A percentile compares a stretch with the other conserved stretches of the same genome.
Conservation (phyloP, 2,888 invertebrate genomes). For the Nemapogon koenigi region DNA sequence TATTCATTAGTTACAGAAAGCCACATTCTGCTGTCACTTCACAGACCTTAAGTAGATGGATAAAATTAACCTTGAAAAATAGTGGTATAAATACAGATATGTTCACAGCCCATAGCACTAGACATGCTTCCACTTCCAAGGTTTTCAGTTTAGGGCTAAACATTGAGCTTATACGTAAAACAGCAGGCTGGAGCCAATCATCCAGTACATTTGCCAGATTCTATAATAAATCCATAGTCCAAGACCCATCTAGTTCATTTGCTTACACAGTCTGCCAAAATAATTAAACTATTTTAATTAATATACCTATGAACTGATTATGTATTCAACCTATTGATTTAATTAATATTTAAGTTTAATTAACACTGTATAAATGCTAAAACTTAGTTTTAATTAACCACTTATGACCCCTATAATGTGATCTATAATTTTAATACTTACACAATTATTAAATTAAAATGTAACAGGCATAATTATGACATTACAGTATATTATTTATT, state of each 20-base stretch:
- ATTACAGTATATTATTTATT: no score
- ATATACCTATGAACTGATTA: no score
- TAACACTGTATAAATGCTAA: no score
- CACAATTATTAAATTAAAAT: no score
- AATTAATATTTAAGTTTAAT: no score
- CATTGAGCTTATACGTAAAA: slow-evolving; percentile 17
- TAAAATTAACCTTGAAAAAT: slow-evolving; percentile 13
- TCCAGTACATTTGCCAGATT: slow-evolving; percentile 18
- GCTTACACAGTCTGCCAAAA: slow-evolving; percentile 1
- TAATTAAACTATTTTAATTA: no score
- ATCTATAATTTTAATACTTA: no score
- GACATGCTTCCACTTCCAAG: slow-evolving; percentile 20
- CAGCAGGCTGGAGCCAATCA: slow-evolving; percentile 18
- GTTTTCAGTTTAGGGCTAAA: slow-evolving; percentile 17
- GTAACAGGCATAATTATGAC: no score
- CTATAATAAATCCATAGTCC: slow-evolving; percentile 19
- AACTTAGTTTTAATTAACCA: no score
- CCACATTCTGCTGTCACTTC: slow-evolving; percentile 11
- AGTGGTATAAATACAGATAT: slow-evolving; percentile 16
- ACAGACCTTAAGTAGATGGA: slow-evolving; percentile 18
- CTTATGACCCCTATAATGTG: no score
- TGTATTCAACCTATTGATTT: no score
- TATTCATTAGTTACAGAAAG: not conserved
- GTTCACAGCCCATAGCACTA: slow-evolving; percentile 16
- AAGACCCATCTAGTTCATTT: no score